Evolutionary conservation across 1,140 invertebrate genomes (phyloP), one percentile per base, ranked within the genome.

Genomic region (Platyura marginata): DNA sequence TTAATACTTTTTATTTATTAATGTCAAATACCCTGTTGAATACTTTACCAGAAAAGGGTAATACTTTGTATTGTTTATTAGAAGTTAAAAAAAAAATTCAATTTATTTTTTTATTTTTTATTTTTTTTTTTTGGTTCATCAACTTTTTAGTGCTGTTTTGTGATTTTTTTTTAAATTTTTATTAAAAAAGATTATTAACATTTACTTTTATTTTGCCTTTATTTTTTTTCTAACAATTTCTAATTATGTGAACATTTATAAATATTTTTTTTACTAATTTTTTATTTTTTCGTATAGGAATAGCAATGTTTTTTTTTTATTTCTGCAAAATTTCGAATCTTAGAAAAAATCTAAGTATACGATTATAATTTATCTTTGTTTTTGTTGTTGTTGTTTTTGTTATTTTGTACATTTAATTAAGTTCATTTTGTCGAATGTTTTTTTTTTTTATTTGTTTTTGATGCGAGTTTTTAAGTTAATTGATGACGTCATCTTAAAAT

Each of bases 401-500:
- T 47, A 44, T 43, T 46, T 53, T n/a, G n/a, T n/a, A n/a, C n/a
- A n/a, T n/a, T 35, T 52, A 52, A 55, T 55, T 56, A 18, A 15
- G 6, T 20, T 11, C 11, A 40, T 8, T 18, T 8, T 10, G 22
- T 21, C 13, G 15, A 6, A 15, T 41, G 13, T 23, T 41, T 32
- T 23, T 8, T 21, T 41, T 41, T 41, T 41, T 21, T 8, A 10
- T 21, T 8, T 25, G 4, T 18, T 41, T 23, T 41, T 25, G n/a
- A 15, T 18, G 9, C 21, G 19, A 40, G 19, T 18, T 22, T 16
- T 20, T 40, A 40, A 19, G 9, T 16, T 20, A 20, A 40, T 19
- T 18, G 6, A n/a, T n/a, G n/a, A n/a, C n/a, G n/a, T n/a, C n/a
- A n/a, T n/a, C n/a, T n/a, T n/a, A n/a, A n/a, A n/a, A n/a, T n/a